Conservation (phyloP, 2,888 invertebrate species). For the Acanthosepion lycidas region DNA sequence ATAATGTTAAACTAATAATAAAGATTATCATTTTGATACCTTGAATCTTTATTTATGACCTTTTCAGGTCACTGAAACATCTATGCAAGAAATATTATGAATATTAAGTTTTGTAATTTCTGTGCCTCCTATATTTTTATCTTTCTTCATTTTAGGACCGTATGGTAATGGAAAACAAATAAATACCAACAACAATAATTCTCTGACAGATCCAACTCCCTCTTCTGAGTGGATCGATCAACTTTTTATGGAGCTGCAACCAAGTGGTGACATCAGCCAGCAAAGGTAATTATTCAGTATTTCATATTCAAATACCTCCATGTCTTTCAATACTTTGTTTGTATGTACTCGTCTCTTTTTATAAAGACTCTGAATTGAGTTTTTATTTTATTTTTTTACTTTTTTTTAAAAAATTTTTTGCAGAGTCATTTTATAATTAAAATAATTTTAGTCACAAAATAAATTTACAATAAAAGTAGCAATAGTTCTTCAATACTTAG, state of each 20-base stretch:
- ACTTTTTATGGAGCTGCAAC: not conserved
- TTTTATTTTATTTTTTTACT: not conserved
- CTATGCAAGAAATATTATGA: too few relatives aligned
- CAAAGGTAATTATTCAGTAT: not conserved
- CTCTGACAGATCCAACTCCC: constrained; percentile 1
- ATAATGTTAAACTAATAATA: too few relatives aligned
- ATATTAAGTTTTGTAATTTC: too few relatives aligned
- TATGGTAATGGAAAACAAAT: not conserved
- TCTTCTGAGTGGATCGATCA: constrained; percentile 12
- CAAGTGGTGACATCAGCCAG: not conserved
- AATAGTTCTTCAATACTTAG: too few relatives aligned
- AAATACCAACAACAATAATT: not conserved
- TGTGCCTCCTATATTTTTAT: not conserved
- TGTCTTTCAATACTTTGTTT: not conserved
- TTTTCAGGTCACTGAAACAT: too few relatives aligned
- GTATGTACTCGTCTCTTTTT: too few relatives aligned
- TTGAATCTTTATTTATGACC: too few relatives aligned
- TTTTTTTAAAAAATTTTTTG: not conserved
- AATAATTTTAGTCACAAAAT: not conserved
- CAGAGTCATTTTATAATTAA: not conserved
- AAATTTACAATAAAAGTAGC: not conserved
- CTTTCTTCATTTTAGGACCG: not conserved
- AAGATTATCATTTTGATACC: not conserved
- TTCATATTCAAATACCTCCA: not conserved
- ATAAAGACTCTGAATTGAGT: too few relatives aligned